A percentile compares a stretch with the other conserved stretches of the same genome.
phyloP scores from a whole-genome alignment of 1,140 invertebrate species.

The Coptotermes formosanus region DNA sequence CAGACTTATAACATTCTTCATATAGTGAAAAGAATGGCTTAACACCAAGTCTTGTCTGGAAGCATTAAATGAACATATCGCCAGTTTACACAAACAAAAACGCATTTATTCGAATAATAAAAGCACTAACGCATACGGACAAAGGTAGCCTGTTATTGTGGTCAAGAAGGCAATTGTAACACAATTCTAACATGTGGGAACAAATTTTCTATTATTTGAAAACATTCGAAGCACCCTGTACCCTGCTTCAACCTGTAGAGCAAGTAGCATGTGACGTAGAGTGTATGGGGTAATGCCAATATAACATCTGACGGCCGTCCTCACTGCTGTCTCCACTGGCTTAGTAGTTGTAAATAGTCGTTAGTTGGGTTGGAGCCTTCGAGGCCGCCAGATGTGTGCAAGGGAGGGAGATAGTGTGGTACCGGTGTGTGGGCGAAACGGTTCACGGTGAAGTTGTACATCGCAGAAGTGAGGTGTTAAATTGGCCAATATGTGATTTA shows the following conservation, averaged over 20 bases:
- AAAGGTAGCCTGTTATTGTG: not conserved
- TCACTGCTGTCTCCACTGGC: not conserved
- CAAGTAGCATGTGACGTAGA: not conserved
- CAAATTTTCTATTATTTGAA: not conserved
- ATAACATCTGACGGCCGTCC: not conserved
- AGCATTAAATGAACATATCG: too few relatives aligned
- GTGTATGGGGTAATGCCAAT: not conserved
- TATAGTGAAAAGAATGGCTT: not conserved
- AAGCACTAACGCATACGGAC: not conserved
- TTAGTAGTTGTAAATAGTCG: not conserved
- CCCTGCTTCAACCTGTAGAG: not conserved
- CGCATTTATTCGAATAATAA: too few relatives aligned
- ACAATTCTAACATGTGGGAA: not conserved
- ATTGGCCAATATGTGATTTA: too few relatives aligned
- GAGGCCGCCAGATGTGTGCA: constrained; percentile 2
- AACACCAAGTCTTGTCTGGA: not conserved
- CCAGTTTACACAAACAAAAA: too few relatives aligned
- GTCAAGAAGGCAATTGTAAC: not conserved
- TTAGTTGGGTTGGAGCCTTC: constrained; percentile 14
- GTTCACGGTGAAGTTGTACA: too few relatives aligned
- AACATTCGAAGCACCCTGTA: not conserved
- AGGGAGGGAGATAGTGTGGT: not conserved
- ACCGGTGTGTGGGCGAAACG: not conserved
- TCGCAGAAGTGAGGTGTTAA: too few relatives aligned
- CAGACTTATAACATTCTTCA: not conserved